These are phyloP conservation scores for Naso thynnoides DNA, from an alignment of 2,797 vertebrate genomes.

Conservation along the genomic window DNA sequence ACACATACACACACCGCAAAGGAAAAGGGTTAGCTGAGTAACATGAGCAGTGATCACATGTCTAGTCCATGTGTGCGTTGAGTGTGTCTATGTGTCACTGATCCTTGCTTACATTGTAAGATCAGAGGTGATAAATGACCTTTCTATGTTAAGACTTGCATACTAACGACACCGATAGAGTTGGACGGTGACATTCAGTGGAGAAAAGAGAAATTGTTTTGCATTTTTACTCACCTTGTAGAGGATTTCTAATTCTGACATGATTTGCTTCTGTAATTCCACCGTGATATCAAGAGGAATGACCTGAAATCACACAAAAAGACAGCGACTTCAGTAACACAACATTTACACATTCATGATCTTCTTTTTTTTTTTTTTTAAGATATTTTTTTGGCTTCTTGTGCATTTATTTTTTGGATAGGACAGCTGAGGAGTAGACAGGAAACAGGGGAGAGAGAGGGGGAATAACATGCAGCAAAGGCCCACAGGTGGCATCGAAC, in stretches of 20 bases:
- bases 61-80: not conserved
- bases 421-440: too few relatives aligned
- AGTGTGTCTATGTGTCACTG: not conserved
- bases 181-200: conserved; percentile 13
- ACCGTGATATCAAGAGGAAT: conserved; percentile 98
- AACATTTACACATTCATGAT: too few relatives aligned
- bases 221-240: conserved; percentile 89
- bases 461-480: too few relatives aligned
- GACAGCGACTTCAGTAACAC: not conserved
- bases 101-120: conserved; percentile 39
- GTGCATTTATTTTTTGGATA: too few relatives aligned
- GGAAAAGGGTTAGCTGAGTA: not conserved
- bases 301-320: conserved; percentile 84
- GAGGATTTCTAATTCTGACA: conserved; percentile 99
- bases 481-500: too few relatives aligned
- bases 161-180: conserved; percentile 22
- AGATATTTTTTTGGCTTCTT: too few relatives aligned
- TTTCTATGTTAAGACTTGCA: conserved; percentile 21
- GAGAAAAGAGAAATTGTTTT: conserved; percentile 1
- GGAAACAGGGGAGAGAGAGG: too few relatives aligned
- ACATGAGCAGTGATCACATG: not conserved
- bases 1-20: not conserved
- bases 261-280: conserved; percentile 98
- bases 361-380: too few relatives aligned
- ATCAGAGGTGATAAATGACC: conserved; percentile 22